Evolutionary conservation across 2,888 invertebrate species (phyloP), one percentile per base, ranked within the genome.

Genomic region (Leptopilina drosophilae): DNA sequence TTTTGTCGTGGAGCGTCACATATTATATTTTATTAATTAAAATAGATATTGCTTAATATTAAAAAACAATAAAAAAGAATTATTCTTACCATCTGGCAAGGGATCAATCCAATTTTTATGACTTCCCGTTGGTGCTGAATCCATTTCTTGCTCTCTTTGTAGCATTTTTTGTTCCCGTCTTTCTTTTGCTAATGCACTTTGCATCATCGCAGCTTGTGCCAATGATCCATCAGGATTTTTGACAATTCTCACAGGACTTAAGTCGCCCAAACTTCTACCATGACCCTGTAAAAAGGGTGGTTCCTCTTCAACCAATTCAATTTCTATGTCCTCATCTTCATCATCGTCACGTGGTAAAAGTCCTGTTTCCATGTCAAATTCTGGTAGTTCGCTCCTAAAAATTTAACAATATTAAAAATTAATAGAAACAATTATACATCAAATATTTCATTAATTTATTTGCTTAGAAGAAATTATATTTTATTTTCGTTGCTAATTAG

Each of bases 141-240:
- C 97, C 94, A 97, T 96, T 92, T 98, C 98, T 85, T 97, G 96
- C 89, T 98, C 98, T 42, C 98, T 92, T 87, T 98, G 98, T n/a
- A 97, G 92, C 97, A 98, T 98, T 92, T 99, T 99, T 88, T 97
- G 95, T 91, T 99, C 99, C 66, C 99, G 93, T 77, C 99, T 93
- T 91, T 99, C 99, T 89, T 99, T 99, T 0, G 99, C 97, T 65
- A 99, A 91, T 0, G 99, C 99, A 12, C 97, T 97, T 92, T 99
- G 99, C 98, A 98, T 99, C 98, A 99, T 98, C 0, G 99, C 99
- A 0, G 99, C 98, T 92, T 99, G 99, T 0, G 99, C 99, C 33
- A 99, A 92, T 0, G 99, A 99, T 0, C 99, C 99, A 91, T 99
- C 99, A 0, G 99, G 99, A 93, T 99, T 99, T 93, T 99, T 99